Evolutionary conservation across 2,888 invertebrate genomes (phyloP), one percentile per base, ranked within the genome.

Genomic region (Zhuqinia jingwanae): DNA sequence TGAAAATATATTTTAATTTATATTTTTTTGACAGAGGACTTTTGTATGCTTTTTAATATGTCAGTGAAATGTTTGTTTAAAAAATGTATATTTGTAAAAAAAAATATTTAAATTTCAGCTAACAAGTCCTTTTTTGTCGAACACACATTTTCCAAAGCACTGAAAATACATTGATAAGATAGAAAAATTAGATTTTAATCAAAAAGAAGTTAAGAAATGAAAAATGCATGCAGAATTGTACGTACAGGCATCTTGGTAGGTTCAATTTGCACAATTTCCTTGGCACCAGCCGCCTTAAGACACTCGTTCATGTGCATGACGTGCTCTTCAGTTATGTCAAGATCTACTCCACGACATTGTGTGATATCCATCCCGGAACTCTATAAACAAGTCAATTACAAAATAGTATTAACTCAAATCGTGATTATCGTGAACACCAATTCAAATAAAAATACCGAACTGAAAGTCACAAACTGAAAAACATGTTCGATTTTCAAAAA

Each of bases 141-240:
- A 82, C 2, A 89, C 85, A 56, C 90, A 90, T 47, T 90, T 90
- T 20, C 89, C 89, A 80, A 90, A 89, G 60, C 90, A 90, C 89
- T 89, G 70, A 10, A 68, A 83, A 17, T 47, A 36, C 27, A n/a
- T 56, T 45, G 53, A 27, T 22, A 8, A 58, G 22, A 53, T 65
- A 73, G 36, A 47, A 20, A 45, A 30, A 45, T 17, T 13, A 42
- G 27, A 53, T 53, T 53, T n/a, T 53, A 13, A 53, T 53, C 15
- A 36, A 8, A 36, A 36, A 36, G 8, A 36, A 36, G 3, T 36
- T 8, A 36, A 36, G 8, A 6, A 36, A 36, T 8, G 36, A 8
- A n/a, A n/a, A n/a, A n/a, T n/a, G n/a, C n/a, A n/a, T n/a, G n/a
- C n/a, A 36, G 36, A 2, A 20, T 56, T 5, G 17, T 42, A 81